Conservation (phyloP, 2,797 vertebrate genomes). For the Zalophus californianus region DNA sequence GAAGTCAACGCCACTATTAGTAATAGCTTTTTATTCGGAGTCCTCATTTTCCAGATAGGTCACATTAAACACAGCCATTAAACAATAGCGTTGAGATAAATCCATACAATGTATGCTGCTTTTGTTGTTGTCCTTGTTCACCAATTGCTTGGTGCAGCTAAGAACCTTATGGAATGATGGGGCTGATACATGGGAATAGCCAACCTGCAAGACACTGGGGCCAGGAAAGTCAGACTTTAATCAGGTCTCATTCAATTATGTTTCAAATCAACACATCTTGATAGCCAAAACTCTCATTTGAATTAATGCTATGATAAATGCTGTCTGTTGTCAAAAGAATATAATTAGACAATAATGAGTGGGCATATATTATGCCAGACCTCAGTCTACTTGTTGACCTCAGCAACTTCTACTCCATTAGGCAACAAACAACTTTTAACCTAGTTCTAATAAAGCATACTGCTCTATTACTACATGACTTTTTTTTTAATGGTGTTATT, state of each 20-base stretch:
- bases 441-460: conserved; percentile 89
- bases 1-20: conserved; percentile 91
- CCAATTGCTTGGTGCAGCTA: conserved; percentile 91
- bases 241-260: conserved; percentile 89
- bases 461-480: conserved; percentile 82
- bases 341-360: conserved; percentile 92
- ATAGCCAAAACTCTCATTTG: conserved; percentile 91
- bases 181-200: conserved; percentile 89
- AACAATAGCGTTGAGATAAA: conserved; percentile 96
- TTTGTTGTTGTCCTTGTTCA: conserved; percentile 89
- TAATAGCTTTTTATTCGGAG: conserved; percentile 93
- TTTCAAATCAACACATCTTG: conserved; percentile 90
- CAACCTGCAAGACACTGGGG: conserved; percentile 89
- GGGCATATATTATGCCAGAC: conserved; percentile 87
- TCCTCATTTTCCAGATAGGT: conserved; percentile 95
- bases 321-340: conserved; percentile 89
- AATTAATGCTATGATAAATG: conserved; percentile 91
- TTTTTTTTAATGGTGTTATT: conserved; percentile 65
- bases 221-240: conserved; percentile 87
- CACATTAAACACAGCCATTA: conserved; percentile 98
- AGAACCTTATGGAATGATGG: conserved; percentile 89
- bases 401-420: conserved; percentile 91
- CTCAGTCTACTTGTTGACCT: conserved; percentile 91
- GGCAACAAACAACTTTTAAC: conserved; percentile 91
- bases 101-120: conserved; percentile 94